phyloP scores from a whole-genome alignment of 2,888 invertebrate genomes.

The Trilocha varians region DNA sequence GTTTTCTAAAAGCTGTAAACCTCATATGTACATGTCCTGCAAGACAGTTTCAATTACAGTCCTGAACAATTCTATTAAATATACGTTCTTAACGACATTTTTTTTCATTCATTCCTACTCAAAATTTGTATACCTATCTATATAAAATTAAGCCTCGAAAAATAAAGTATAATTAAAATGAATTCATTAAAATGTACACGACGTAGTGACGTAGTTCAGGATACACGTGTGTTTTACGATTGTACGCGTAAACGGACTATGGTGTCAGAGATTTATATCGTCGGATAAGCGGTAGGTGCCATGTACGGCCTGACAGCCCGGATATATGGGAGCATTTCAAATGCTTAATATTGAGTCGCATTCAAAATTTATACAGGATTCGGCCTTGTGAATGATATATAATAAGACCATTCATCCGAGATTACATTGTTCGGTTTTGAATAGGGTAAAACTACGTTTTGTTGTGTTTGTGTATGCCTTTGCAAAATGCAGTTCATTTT shows the following conservation, averaged over 20 bases:
- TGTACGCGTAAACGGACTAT: neutral
- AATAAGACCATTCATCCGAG: neutral
- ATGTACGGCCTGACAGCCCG: constrained; percentile 37
- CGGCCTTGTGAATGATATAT: neutral
- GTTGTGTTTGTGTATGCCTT: no score
- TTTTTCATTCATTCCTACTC: no score
- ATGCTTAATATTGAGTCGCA: constrained; percentile 31
- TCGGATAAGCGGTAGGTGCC: constrained; percentile 38
- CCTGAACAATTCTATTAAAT: no score
- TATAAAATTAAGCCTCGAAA: no score
- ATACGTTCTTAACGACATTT: no score
- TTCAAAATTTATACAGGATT: constrained; percentile 21
- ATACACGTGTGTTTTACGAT: constrained; percentile 1
- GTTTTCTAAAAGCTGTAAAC: no score
- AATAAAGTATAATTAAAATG: neutral
- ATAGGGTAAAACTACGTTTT: no score
- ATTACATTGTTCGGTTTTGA: no score
- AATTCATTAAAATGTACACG: neutral
- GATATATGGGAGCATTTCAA: constrained; percentile 39
- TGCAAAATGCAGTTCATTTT: no score
- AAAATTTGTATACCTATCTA: no score
- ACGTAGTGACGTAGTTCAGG: constrained; percentile 1
- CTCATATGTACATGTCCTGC: no score
- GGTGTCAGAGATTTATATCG: constrained; percentile 24
- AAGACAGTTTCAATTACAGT: no score